Conservation (phyloP, 2,113 vertebrate genomes). For the Aspidoscelis tigris region DNA sequence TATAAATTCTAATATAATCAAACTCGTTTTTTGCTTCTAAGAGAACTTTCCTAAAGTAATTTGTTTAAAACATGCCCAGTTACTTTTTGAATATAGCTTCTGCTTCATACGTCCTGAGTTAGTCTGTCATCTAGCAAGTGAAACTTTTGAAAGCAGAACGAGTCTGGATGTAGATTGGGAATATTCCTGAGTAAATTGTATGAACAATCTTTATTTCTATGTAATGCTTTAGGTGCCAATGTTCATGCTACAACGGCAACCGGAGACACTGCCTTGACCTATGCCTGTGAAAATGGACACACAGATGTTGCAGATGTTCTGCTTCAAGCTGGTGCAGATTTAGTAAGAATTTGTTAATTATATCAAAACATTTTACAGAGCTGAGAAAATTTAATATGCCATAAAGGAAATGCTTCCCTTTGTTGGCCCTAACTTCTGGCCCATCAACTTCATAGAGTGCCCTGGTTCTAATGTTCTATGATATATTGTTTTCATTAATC, state of each 20-base stretch:
- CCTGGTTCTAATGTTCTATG: no score
- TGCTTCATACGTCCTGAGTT: neutral
- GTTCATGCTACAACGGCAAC: slow-evolving; percentile 98
- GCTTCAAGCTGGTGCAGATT: slow-evolving; percentile 94
- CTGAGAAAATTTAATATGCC: neutral
- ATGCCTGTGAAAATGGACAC: slow-evolving; percentile 98
- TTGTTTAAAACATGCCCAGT: neutral
- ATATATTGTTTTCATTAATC: no score
- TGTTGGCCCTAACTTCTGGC: no score
- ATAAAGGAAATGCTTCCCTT: neutral
- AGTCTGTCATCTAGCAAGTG: neutral
- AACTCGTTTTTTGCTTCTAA: neutral
- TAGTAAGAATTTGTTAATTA: slow-evolving; percentile 80
- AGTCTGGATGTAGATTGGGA: neutral
- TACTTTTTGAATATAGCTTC: neutral
- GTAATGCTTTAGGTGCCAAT: slow-evolving; percentile 84
- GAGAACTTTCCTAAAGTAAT: neutral
- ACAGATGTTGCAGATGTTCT: slow-evolving; percentile 97
- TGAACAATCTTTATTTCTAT: neutral
- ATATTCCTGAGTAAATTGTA: neutral
- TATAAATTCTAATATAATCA: no score
- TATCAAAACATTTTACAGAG: neutral
- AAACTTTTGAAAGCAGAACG: neutral
- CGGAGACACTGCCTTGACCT: slow-evolving; percentile 95
- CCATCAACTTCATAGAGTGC: no score